A percentile compares a stretch with the other conserved stretches of the same genome.
Conservation (phyloP, 2,797 vertebrate genomes). For the Takifugu ocellatus region DNA sequence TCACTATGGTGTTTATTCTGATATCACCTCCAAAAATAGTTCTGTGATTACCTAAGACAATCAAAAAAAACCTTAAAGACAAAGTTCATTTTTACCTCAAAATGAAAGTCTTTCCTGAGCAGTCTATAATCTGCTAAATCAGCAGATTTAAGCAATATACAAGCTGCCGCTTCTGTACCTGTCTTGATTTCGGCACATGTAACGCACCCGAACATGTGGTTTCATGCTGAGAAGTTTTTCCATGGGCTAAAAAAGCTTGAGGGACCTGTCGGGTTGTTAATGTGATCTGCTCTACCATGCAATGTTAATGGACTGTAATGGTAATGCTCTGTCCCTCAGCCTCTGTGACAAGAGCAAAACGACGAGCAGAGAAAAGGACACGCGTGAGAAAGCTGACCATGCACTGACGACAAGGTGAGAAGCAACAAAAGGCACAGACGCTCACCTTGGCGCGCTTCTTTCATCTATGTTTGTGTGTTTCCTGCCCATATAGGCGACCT, state of each 20-base stretch:
- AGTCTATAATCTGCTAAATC: constrained; percentile 31
- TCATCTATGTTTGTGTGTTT: constrained; percentile 11
- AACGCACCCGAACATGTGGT: too few relatives aligned
- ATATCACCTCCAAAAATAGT: background rate
- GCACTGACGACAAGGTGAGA: constrained; percentile 68
- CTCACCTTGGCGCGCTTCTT: constrained; percentile 25
- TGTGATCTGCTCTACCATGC: constrained; percentile 46
- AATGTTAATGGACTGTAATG: constrained; percentile 58
- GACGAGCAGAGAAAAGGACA: constrained; percentile 38
- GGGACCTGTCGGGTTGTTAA: constrained; percentile 30
- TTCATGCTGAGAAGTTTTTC: constrained; percentile 22
- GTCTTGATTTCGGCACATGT: too few relatives aligned
- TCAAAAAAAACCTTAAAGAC: background rate
- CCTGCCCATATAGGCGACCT: background rate
- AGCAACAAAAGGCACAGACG: constrained; percentile 6
- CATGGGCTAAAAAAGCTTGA: constrained; percentile 26
- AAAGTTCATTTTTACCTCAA: constrained; percentile 5
- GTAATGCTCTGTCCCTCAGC: constrained; percentile 47
- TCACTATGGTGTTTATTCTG: background rate
- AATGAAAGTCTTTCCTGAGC: constrained; percentile 4
- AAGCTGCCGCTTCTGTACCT: too few relatives aligned
- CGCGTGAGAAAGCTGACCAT: constrained; percentile 54
- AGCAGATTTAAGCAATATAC: background rate
- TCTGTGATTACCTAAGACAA: background rate
- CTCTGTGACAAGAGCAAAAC: constrained; percentile 26